These are phyloP conservation scores for Dynastes maya DNA, from an alignment of 2,888 invertebrate genomes.

Conservation along the genomic window DNA sequence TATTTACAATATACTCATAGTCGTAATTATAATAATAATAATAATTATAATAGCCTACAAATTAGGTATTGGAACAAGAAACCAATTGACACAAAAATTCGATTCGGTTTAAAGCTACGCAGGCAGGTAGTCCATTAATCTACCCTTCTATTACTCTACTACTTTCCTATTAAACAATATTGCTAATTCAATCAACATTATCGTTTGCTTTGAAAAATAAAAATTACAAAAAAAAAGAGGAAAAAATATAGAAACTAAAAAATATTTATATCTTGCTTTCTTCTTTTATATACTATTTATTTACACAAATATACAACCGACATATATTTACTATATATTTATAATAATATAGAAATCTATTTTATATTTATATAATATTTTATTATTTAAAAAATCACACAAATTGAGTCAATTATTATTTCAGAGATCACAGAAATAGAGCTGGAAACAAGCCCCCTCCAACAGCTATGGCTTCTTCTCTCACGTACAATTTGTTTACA, in stretches of 20 bases:
- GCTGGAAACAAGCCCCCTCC: conserved; percentile 63
- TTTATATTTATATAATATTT: conserved; percentile 44
- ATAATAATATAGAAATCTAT: conserved; percentile 44
- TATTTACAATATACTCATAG: conserved; percentile 47
- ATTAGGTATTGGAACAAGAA: conserved; percentile 53
- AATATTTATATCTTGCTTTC: conserved; percentile 30
- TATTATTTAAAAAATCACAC: conserved; percentile 63
- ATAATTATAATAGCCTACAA: conserved; percentile 47
- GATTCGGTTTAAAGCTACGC: conserved; percentile 56
- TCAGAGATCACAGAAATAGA: conserved; percentile 71
- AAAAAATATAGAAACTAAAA: conserved; percentile 26
- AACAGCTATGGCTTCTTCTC: conserved; percentile 51
- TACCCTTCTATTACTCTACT: conserved; percentile 42
- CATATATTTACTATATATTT: conserved; percentile 27
- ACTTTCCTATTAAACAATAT: background rate
- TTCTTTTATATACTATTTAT: conserved; percentile 36
- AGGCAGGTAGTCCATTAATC: conserved; percentile 51
- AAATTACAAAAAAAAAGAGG: background rate
- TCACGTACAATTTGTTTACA: conserved; percentile 50
- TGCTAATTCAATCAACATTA: conserved; percentile 1
- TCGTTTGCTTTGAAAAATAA: conserved; percentile 18
- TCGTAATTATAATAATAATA: conserved; percentile 8
- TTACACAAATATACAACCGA: conserved; percentile 45
- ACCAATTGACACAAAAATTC: conserved; percentile 59
- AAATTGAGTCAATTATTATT: conserved; percentile 64